These are phyloP conservation scores for Drosophila diplacantha DNA, from an alignment of 2,888 invertebrate species.

Conservation along the genomic window DNA sequence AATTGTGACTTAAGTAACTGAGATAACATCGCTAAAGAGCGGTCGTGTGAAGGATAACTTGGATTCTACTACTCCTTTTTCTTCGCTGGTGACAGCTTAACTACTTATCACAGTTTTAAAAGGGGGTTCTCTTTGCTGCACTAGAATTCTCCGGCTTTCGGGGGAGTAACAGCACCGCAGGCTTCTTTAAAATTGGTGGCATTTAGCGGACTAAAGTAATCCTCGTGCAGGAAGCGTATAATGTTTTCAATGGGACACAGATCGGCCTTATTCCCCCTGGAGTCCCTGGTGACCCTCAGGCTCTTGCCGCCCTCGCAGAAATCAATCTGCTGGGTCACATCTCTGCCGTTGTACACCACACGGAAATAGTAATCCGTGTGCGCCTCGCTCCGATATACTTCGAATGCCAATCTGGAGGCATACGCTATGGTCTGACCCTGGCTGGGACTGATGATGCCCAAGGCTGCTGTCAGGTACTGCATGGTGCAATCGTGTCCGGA, in stretches of 20 bases:
- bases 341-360: slow-evolving; percentile 90
- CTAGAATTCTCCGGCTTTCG: slow-evolving; percentile 73
- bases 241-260: slow-evolving; percentile 92
- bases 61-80: slow-evolving; percentile 8
- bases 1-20: slow-evolving; percentile 29
- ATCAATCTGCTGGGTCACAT: slow-evolving; percentile 87
- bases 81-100: slow-evolving; percentile 35
- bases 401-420: slow-evolving; percentile 91
- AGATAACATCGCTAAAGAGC: slow-evolving; percentile 36
- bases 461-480: slow-evolving; percentile 87
- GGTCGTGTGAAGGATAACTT: slow-evolving; percentile 21
- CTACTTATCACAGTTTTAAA: slow-evolving; percentile 68
- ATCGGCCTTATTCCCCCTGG: slow-evolving; percentile 79
- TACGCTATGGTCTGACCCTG: slow-evolving; percentile 84
- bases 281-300: slow-evolving; percentile 79
- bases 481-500: slow-evolving; percentile 96
- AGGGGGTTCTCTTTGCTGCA: slow-evolving; percentile 4
- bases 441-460: slow-evolving; percentile 80
- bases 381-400: slow-evolving; percentile 87
- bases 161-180: slow-evolving; percentile 79
- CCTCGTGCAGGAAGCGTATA: slow-evolving; percentile 90
- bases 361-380: slow-evolving; percentile 86
- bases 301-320: slow-evolving; percentile 85
- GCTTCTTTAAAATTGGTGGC: slow-evolving; percentile 94
- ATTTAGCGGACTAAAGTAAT: slow-evolving; percentile 89